Conservation (phyloP, 2,797 vertebrate species). For the Schizothorax lantsangensis region DNA sequence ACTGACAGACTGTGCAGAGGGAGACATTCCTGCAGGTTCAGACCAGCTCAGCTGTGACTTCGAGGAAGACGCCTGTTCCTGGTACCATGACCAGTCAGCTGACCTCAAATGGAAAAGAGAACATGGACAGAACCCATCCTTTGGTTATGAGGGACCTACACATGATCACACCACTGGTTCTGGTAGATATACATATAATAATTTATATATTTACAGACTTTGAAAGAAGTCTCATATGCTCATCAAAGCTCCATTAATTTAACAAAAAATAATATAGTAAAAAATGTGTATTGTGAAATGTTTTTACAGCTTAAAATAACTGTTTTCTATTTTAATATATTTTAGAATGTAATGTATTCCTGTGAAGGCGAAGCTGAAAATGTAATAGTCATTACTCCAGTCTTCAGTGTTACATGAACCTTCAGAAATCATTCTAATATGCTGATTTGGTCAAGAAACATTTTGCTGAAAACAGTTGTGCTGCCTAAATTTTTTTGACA, state of each 20-base stretch:
- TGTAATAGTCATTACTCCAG: background rate
- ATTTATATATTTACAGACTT: background rate
- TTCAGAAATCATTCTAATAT: background rate
- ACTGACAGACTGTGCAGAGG: constrained; percentile 72
- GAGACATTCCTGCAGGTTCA: constrained; percentile 71
- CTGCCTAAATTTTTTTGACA: background rate
- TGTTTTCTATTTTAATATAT: background rate
- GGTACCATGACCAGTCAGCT: constrained; percentile 74
- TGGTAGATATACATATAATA: constrained; percentile 60
- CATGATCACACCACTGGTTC: constrained; percentile 68
- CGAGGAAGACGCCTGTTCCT: constrained; percentile 75
- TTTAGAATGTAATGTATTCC: background rate
- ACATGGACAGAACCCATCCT: background rate
- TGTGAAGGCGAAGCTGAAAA: background rate
- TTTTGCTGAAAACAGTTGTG: background rate
- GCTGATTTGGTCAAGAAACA: background rate
- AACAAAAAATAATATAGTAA: background rate
- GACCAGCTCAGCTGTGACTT: constrained; percentile 78
- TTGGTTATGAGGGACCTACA: background rate
- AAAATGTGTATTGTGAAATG: background rate
- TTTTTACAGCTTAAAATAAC: background rate
- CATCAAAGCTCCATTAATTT: background rate
- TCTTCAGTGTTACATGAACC: background rate
- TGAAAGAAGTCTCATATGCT: background rate
- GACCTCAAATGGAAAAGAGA: constrained; percentile 68